Base-by-base conservation (phyloP, 1,140 invertebrate species). In the Apocrypta bakeri region DNA sequence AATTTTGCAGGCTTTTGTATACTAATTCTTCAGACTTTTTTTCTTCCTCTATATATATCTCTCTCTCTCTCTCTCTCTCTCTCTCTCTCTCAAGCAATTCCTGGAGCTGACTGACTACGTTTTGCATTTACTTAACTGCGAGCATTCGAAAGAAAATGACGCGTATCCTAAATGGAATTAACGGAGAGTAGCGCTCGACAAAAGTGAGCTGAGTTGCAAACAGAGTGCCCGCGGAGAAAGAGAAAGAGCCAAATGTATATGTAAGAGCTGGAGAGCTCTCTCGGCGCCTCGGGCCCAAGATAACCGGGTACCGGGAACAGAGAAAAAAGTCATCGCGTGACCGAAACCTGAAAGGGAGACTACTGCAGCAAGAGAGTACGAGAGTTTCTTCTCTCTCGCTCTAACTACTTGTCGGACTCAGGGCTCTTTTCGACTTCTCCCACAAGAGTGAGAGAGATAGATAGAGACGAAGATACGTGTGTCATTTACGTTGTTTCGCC, bases 291-390 rank as follows among this genome's bases (percentile, higher is more conserved):
- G 82, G 64, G 84, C 71, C 42, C 68, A n/a, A 82, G 82, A 69
- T 74, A 79, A 80, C 80, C 78, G 85, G 83, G 86, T 90, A 90
- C 89, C 86, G 75, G 87, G 89, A 90, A 90, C 85, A 87, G 87
- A 90, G 89, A 88, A 89, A 90, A 79, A 83, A 89, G 86, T 85
- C 87, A 90, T 90, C 86, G 89, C 89, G 89, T 89, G 89, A 89
- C 88, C 88, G 69, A 87, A 90, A 90, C 87, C 87, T 90, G 87
- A 90, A 90, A 89, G 85, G 84, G 69, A 63, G 12, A 17, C 79
- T 7, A 14, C 40, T 24, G 25, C 37, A 37, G 31, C 75, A 11
- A n/a, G 48, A 56, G 56, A 63, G 12, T n/a, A 31, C 69, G 31
- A 40, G n/a, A 56, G 69, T 21, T 48, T 8, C 24, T 27, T 71